Base-by-base conservation (phyloP, 2,797 vertebrate genomes). In the Selene dorsalis region DNA sequence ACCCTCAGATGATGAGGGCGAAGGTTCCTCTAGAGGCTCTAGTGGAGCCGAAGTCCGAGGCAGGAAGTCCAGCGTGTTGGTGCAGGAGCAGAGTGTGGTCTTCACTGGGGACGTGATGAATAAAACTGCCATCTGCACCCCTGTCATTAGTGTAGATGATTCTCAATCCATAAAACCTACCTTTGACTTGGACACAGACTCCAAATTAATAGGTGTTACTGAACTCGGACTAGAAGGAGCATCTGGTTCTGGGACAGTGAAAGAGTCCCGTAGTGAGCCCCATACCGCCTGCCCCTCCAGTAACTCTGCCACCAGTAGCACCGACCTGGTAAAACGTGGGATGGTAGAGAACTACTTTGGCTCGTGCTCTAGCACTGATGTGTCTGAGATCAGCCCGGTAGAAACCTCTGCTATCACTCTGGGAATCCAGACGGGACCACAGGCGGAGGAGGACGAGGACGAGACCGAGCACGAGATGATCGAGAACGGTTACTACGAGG, bases 301-400 rank as follows among this genome's bases (percentile, higher is more conserved):
- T 86, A 91, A 93, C 82, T 96, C 96, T 62, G 95, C 95, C 90
- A 91, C 95, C 28, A 96, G 95, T 84, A 97, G 95, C 92, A 96
- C 95, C 59, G 98, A 99, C 92, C 79, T 97, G 59, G 96, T 99
- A n/a, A 98, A 97, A 63, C 96, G 97, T 71, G 98, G 98, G 16
- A 94, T 99, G 93, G 96, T 99, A 2, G 98, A 99, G 91, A 96
- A 99, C 93, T 97, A 99, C 88, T 99, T 99, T 89, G 96, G 97
- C 69, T 98, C 95, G 48, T 95, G 89, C 89, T 98, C 95, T 52
- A 97, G 95, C 91, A 95, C 95, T 0, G 96, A 96, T 81, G 92
- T 95, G 85, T 97, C 96, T 18, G 95, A 97, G 78, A 94, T 95
- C 75, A 96, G 95, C 88, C 94, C 96, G 10, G 28, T 93, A 78